Evolutionary conservation across 2,113 vertebrate genomes (phyloP).

Genomic region (Charina bottae): DNA sequence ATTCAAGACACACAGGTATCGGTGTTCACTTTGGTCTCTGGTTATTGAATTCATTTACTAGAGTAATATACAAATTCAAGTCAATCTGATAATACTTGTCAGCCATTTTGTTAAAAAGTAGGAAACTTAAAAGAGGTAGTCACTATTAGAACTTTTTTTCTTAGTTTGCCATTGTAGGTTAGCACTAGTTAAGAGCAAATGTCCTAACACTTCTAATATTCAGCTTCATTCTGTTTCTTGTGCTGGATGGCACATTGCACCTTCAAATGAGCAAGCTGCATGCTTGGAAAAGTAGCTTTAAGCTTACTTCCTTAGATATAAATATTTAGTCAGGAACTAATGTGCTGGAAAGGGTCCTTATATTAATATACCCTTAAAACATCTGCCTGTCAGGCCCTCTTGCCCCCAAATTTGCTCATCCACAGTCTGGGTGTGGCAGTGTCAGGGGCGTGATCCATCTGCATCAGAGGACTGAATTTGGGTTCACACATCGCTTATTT

Average conservation of each 20-base stretch:
- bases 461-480: background rate
- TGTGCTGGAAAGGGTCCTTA: background rate
- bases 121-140: constrained; percentile 79
- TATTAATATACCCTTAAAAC: background rate
- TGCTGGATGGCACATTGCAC: background rate
- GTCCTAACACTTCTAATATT: constrained; percentile 56
- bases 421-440: background rate
- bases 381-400: background rate
- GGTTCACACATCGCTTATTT: background rate
- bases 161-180: constrained; percentile 59
- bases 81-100: constrained; percentile 70
- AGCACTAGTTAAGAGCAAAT: constrained; percentile 63
- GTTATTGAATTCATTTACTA: constrained; percentile 72
- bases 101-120: constrained; percentile 68
- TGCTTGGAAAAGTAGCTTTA: background rate
- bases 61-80: constrained; percentile 72
- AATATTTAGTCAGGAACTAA: background rate
- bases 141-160: constrained; percentile 57
- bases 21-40: constrained; percentile 84
- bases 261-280: background rate
- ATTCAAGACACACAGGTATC: constrained; percentile 78
- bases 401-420: background rate
- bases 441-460: background rate
- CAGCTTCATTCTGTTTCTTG: constrained; percentile 24
- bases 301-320: background rate